Evolutionary conservation across 92 coral and sea anemone genomes (phyloP).

Genomic region (Montipora capitata): DNA sequence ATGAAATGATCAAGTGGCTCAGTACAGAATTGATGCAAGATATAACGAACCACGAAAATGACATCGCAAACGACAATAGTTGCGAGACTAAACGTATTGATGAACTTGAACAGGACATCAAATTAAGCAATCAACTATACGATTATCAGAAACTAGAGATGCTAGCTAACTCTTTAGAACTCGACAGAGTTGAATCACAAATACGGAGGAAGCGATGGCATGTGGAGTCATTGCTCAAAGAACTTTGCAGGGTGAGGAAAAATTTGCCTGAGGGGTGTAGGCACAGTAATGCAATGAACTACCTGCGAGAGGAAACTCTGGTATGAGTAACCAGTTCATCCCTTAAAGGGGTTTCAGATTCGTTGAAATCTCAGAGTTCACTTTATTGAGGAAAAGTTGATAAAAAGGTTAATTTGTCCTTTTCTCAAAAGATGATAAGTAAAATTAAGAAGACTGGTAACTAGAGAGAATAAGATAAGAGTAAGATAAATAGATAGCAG

Average conservation of each 20-base stretch:
- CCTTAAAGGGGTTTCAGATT: background rate
- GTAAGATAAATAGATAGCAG: too few species aligned
- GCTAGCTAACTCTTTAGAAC: constrained; percentile 60
- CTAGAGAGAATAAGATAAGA: too few species aligned
- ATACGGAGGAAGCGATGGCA: constrained; percentile 90
- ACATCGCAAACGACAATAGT: constrained; percentile 2
- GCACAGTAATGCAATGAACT: background rate
- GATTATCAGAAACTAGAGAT: constrained; percentile 87
- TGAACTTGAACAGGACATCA: constrained; percentile 67
- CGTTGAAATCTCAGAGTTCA: background rate
- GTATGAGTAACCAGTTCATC: background rate
- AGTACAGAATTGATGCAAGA: constrained; percentile 9
- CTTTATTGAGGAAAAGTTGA: too few species aligned
- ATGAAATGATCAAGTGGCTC: constrained; percentile 59
- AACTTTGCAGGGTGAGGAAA: constrained; percentile 36
- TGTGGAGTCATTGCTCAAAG: constrained; percentile 78
- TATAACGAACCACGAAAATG: background rate
- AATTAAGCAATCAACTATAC: constrained; percentile 78
- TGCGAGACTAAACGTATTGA: constrained; percentile 31
- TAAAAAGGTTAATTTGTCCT: too few species aligned
- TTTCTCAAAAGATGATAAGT: too few species aligned
- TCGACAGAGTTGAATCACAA: constrained; percentile 75
- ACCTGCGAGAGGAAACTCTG: constrained; percentile 20
- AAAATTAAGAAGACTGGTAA: too few species aligned
- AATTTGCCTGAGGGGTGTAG: background rate